A percentile compares a stretch with the other conserved stretches of the same genome.
phyloP scores from a whole-genome alignment of 2,797 vertebrate species.

The Eleutherodactylus coqui region DNA sequence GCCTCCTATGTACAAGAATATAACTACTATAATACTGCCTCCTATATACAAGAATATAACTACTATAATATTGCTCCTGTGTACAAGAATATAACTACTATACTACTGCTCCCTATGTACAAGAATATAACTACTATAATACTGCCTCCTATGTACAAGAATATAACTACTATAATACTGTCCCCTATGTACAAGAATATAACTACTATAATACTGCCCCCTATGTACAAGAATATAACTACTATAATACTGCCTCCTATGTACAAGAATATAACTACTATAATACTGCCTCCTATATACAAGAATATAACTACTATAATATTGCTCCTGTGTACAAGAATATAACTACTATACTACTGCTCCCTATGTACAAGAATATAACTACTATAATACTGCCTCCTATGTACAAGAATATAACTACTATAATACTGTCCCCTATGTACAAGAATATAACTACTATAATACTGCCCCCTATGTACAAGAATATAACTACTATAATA shows the following conservation, averaged over 20 bases:
- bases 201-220: too few species aligned
- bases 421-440: too few species aligned
- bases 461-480: background rate
- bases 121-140: conserved; percentile 4
- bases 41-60: too few species aligned
- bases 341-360: background rate
- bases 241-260: background rate
- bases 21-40: background rate
- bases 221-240: background rate
- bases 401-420: too few species aligned
- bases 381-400: too few species aligned
- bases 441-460: too few species aligned
- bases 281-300: background rate
- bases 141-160: background rate
- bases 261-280: background rate
- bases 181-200: too few species aligned
- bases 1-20: background rate
- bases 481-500: background rate
- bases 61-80: background rate
- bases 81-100: background rate
- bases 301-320: too few species aligned
- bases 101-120: background rate
- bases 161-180: conserved; percentile 1
- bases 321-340: background rate
- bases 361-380: too few species aligned